phyloP scores from a whole-genome alignment of 2,113 vertebrate genomes.

The Paedocypris sp. region DNA sequence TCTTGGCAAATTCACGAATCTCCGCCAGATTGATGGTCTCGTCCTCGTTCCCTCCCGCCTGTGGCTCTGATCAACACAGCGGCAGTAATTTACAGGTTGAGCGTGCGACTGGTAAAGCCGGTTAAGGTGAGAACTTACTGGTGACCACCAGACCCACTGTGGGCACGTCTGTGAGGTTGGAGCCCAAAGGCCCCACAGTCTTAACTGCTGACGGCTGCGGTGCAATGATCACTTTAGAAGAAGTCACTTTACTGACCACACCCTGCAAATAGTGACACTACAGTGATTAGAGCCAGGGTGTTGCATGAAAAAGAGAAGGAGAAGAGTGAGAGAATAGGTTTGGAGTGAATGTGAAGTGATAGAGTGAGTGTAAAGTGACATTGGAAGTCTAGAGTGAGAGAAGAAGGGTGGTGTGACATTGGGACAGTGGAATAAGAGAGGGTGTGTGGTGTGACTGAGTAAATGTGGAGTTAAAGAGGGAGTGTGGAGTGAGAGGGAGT shows the following conservation, averaged over 20 bases:
- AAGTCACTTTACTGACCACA: slow-evolving; percentile 55
- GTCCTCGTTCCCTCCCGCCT: slow-evolving; percentile 63
- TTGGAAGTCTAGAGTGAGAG: no score
- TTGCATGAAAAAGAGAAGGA: no score
- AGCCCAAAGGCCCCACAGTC: slow-evolving; percentile 51
- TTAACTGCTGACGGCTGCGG: slow-evolving; percentile 62
- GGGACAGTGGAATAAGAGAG: no score
- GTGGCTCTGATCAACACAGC: slow-evolving; percentile 64
- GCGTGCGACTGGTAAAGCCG: background rate
- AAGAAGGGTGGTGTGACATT: no score
- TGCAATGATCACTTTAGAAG: slow-evolving; percentile 69
- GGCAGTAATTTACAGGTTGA: slow-evolving; percentile 37
- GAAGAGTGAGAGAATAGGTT: no score
- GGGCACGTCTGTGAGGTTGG: slow-evolving; percentile 67
- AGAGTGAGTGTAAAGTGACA: no score
- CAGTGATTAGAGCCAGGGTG: no score
- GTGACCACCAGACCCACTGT: slow-evolving; percentile 87
- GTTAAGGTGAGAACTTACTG: slow-evolving; percentile 79
- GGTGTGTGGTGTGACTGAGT: no score
- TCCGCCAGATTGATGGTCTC: slow-evolving; percentile 93
- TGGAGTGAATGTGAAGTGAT: no score
- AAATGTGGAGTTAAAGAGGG: no score
- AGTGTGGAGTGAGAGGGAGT: no score
- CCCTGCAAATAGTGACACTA: slow-evolving; percentile 42
- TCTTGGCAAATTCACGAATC: slow-evolving; percentile 94